A percentile compares a stretch with the other conserved stretches of the same genome.
These are phyloP conservation scores for Mionectes macconnelli DNA, from an alignment of 2,113 vertebrate genomes.

Conservation along the genomic window DNA sequence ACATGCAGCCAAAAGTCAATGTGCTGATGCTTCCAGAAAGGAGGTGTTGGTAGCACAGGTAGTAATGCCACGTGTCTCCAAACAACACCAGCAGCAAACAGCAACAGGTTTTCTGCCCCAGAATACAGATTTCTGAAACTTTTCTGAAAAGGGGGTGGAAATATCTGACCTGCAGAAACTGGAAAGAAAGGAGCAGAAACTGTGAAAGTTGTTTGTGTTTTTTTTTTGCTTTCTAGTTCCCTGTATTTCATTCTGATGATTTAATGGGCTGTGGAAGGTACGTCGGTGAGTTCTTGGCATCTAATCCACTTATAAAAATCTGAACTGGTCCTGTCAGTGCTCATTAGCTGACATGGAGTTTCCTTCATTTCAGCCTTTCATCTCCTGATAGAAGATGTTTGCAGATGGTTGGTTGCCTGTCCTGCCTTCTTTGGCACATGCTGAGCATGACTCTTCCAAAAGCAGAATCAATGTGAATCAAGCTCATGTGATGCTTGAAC, in stretches of 20 bases:
- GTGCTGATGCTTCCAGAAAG: neutral
- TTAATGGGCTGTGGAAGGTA: neutral
- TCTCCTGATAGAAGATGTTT: neutral
- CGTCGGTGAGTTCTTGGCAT: neutral
- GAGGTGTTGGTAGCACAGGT: neutral
- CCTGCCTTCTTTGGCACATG: neutral
- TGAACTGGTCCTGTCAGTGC: neutral
- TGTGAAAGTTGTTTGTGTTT: neutral
- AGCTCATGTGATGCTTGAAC: neutral
- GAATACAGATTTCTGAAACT: neutral
- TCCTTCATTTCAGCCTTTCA: neutral
- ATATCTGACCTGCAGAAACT: neutral
- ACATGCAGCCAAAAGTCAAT: neutral
- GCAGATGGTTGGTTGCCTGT: neutral
- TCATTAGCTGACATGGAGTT: neutral
- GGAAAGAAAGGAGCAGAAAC: neutral
- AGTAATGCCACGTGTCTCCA: neutral
- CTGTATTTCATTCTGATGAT: neutral
- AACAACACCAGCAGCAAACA: neutral
- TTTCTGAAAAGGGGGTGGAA: neutral
- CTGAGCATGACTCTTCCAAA: neutral
- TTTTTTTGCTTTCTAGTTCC: neutral
- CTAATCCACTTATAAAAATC: neutral
- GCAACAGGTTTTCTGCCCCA: neutral
- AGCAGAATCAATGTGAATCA: neutral